Percentiles rank a stretch among this genome's conserved stretches.
Evolutionary conservation across 2,888 invertebrate genomes (phyloP).

Genomic region (Nephrotoma guestfalica): DNA sequence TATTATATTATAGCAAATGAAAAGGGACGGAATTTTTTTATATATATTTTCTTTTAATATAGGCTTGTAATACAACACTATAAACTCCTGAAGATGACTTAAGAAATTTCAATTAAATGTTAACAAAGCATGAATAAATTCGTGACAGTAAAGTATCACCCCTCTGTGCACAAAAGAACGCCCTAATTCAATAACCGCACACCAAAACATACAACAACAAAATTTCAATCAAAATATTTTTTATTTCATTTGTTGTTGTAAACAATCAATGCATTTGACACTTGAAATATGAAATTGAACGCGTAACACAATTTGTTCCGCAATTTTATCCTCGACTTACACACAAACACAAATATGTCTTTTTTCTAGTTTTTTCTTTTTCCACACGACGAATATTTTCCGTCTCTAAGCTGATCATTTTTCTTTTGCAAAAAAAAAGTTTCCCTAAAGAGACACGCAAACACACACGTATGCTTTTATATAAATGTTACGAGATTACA

Average conservation of each 20-base stretch:
- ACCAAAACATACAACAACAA: background rate
- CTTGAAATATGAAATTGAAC: background rate
- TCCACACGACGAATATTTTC: background rate
- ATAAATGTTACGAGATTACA: background rate
- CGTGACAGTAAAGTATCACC: background rate
- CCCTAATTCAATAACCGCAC: background rate
- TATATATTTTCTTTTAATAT: background rate
- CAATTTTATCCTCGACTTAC: background rate
- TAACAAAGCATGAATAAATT: background rate
- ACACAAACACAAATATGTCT: background rate
- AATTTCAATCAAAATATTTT: background rate
- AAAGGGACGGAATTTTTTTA: background rate
- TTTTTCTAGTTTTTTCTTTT: background rate
- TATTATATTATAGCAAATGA: background rate
- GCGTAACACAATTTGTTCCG: background rate
- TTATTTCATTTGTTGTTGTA: background rate
- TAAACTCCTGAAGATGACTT: background rate
- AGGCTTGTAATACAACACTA: background rate
- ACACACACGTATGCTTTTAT: background rate
- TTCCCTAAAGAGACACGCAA: background rate
- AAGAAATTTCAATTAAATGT: background rate
- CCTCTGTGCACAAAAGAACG: background rate
- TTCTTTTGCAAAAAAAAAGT: background rate
- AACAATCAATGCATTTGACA: background rate
- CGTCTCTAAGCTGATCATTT: background rate